Evolutionary conservation across 2,113 vertebrate species (phyloP).

Genomic region (Xiphophorus hellerii): DNA sequence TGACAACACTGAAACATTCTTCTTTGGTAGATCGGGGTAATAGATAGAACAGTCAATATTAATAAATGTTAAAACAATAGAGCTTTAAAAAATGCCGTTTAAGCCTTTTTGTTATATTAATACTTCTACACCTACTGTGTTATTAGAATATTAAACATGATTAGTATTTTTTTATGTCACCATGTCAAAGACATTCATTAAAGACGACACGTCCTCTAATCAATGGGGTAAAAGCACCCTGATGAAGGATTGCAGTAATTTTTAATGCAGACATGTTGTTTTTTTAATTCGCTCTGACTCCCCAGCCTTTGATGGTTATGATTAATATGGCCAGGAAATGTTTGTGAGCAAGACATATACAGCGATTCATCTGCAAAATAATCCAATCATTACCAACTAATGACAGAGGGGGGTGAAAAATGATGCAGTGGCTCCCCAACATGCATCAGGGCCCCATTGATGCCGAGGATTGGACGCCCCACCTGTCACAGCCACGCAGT

Average conservation of each 20-base stretch:
- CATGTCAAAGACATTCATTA: conserved; percentile 41
- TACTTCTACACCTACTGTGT: background rate
- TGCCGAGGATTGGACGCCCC: conserved; percentile 74
- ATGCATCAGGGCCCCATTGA: conserved; percentile 81
- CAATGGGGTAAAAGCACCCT: conserved; percentile 88
- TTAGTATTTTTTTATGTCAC: conserved; percentile 29
- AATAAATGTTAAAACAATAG: background rate
- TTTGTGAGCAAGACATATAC: conserved; percentile 99
- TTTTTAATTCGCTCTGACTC: conserved; percentile 94
- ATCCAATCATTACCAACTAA: conserved; percentile 99
- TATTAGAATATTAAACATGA: conserved; percentile 8
- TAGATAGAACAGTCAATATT: background rate
- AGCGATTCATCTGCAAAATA: conserved; percentile 99
- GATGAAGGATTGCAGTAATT: conserved; percentile 94
- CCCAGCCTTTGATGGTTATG: conserved; percentile 96
- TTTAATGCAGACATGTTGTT: conserved; percentile 93
- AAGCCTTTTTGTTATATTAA: background rate
- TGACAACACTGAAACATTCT: background rate
- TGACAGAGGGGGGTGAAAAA: conserved; percentile 96
- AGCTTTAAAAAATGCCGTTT: background rate
- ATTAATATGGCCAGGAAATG: conserved; percentile 97
- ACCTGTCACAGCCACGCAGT: conserved; percentile 84
- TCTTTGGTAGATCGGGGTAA: no score
- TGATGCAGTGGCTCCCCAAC: conserved; percentile 88
- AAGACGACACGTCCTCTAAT: conserved; percentile 31